Evolutionary conservation across 2,113 vertebrate species (phyloP), one percentile per base, ranked within the genome.

Genomic region (Phalacrocorax aristotelis): DNA sequence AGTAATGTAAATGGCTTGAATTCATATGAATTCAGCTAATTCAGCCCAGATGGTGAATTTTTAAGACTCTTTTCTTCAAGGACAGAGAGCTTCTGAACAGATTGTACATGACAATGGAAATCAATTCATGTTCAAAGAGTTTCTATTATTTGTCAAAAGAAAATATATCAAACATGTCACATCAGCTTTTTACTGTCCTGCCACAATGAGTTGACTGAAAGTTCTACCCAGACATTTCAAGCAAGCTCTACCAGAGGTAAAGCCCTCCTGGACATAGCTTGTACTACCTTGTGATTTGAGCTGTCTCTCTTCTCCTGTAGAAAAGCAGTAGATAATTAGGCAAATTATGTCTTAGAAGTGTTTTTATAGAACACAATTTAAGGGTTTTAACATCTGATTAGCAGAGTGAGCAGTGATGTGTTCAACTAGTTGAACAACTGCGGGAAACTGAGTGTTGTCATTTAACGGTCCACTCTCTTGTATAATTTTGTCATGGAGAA

Each of bases 1-100:
- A 85, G 58, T 94, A 54, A 70, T 66, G 30, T 11, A 77, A 90
- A 80, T 77, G 34, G 13, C 46, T 90, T 74, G 29, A 94, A 86
- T 70, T 92, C 15, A 19, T 52, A 36, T 44, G 32, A 86, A 74
- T 93, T 81, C 49, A 66, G 42, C 25, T 83, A 86, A 83, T 86
- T 92, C 87, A 95, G 62, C 36, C 76, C 76, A 86, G 80, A 86
- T 89, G 60, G 88, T 68, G 64, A 95, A 78, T 93, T 86, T 36
- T 90, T 70, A 75, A 93, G 80, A 88, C 38, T 91, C 52, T 36
- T 77, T 29, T 83, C 51, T 93, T 94, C 79, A 78, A 87, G 62
- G 71, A 77, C 40, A 62, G 57, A 91, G 23, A 90, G 12, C 22
- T 93, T 90, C 82, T 83, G 70, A 92, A 68, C 64, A 84, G 72